These are phyloP conservation scores for Florisuga fusca DNA, from an alignment of 2,797 vertebrate species.

Conservation along the genomic window DNA sequence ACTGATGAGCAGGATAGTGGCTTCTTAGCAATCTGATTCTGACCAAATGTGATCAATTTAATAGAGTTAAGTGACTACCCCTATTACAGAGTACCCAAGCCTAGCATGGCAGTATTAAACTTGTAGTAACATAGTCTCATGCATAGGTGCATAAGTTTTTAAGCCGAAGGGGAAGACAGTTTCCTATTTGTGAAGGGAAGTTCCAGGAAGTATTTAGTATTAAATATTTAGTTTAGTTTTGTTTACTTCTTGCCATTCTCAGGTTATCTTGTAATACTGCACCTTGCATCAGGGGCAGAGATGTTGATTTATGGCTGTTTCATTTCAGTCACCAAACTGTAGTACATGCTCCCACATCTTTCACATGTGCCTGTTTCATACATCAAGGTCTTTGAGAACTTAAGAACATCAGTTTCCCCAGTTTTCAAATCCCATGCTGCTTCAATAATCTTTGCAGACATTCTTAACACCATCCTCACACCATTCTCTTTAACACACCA, in stretches of 20 bases:
- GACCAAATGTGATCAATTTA: neutral
- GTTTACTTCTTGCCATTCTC: neutral
- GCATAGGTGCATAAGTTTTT: neutral
- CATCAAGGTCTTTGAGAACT: neutral
- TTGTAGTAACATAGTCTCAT: neutral
- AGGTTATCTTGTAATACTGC: neutral
- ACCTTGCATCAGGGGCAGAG: fast-evolving
- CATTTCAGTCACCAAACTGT: neutral
- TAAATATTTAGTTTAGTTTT: neutral
- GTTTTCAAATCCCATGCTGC: neutral
- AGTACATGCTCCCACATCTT: neutral
- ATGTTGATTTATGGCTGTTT: neutral
- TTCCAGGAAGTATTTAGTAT: neutral
- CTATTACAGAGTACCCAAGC: neutral
- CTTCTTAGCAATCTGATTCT: neutral
- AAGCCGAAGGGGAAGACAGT: neutral
- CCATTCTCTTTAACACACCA: neutral
- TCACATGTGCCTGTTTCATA: neutral
- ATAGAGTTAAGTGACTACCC: neutral
- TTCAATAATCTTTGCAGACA: neutral
- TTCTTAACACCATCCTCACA: neutral
- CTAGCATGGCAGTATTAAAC: neutral
- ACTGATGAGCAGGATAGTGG: neutral
- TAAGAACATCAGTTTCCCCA: neutral
- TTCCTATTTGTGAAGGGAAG: neutral